Conservation (phyloP, 2,797 vertebrate species). For the Myotis pilosus region DNA sequence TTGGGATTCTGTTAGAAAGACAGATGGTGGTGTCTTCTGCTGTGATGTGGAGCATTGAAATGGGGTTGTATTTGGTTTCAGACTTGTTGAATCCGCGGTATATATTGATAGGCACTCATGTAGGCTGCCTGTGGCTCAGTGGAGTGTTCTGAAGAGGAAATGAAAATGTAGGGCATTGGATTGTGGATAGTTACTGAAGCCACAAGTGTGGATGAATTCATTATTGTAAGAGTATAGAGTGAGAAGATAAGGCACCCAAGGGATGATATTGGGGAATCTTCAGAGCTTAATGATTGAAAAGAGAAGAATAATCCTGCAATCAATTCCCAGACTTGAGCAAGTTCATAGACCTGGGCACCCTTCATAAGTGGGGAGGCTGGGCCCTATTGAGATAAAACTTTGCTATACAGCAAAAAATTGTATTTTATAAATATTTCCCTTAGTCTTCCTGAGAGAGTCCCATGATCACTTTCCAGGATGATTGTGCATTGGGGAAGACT, state of each 20-base stretch:
- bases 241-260: neutral
- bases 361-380: neutral
- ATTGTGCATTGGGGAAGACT: neutral
- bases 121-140: neutral
- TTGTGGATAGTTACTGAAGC: neutral
- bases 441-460: neutral
- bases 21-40: neutral
- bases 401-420: neutral
- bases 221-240: neutral
- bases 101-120: neutral
- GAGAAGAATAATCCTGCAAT: neutral
- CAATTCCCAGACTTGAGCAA: neutral
- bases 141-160: neutral
- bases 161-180: neutral
- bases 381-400: neutral
- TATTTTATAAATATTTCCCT: neutral
- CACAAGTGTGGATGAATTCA: neutral
- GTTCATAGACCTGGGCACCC: neutral
- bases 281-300: neutral
- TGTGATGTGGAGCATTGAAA: neutral
- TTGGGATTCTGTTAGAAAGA: neutral
- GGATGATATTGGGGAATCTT: too few species aligned
- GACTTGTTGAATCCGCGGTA: neutral
- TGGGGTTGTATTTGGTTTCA: neutral
- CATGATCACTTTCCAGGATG: neutral